Evolutionary conservation across 2,888 invertebrate species (phyloP).

Genomic region (Watsonalla binaria): DNA sequence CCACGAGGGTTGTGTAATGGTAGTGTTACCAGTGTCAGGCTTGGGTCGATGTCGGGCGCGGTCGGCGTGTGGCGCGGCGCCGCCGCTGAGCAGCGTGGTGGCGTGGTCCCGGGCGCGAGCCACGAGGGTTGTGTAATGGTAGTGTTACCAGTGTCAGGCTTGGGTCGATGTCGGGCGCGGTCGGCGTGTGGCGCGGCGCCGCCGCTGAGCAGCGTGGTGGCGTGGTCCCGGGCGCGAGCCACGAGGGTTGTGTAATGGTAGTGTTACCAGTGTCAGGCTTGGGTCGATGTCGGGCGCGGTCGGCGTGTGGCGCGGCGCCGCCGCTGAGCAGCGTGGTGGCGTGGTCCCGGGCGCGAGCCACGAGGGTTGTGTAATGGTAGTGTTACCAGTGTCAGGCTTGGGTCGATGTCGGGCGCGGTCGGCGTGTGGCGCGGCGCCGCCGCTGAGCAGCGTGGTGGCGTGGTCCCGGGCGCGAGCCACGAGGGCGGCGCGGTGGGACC

Average conservation of each 20-base stretch:
- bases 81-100: slow-evolving; percentile 87
- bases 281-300: slow-evolving; percentile 33
- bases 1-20: neutral
- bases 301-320: slow-evolving; percentile 28
- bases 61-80: slow-evolving; percentile 30
- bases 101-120: slow-evolving; percentile 90
- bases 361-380: slow-evolving; percentile 60
- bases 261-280: slow-evolving; percentile 33
- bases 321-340: slow-evolving; percentile 90
- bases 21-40: slow-evolving; percentile 33
- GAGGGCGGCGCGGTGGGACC: slow-evolving; percentile 87
- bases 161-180: slow-evolving; percentile 32
- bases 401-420: slow-evolving; percentile 33
- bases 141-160: slow-evolving; percentile 33
- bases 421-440: slow-evolving; percentile 45
- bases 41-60: slow-evolving; percentile 32
- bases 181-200: slow-evolving; percentile 30
- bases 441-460: slow-evolving; percentile 87
- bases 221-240: slow-evolving; percentile 89
- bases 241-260: slow-evolving; percentile 68
- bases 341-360: slow-evolving; percentile 89
- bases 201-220: slow-evolving; percentile 88
- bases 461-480: slow-evolving; percentile 89
- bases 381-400: slow-evolving; percentile 33
- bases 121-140: slow-evolving; percentile 71